Conservation (phyloP, 2,797 vertebrate species). For the Silurus aristotelis region DNA sequence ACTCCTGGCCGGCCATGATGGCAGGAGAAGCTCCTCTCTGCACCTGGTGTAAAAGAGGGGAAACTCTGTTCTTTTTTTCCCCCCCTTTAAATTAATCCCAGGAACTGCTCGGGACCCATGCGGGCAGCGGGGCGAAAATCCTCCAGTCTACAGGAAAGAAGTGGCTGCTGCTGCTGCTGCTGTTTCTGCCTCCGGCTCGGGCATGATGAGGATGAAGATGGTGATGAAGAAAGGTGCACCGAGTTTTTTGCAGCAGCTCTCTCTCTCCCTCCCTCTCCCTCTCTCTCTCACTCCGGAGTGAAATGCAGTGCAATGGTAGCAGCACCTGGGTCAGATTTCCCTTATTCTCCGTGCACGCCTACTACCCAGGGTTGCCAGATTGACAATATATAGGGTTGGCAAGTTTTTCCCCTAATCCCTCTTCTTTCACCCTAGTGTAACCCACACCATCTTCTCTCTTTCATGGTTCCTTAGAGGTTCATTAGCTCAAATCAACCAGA, state of each 20-base stretch:
- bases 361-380: constrained; percentile 30
- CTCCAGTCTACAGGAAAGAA: neutral
- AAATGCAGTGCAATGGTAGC: constrained; percentile 18
- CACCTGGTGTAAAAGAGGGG: constrained; percentile 32
- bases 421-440: neutral
- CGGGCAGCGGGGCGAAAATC: neutral
- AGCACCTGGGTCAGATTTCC: constrained; percentile 37
- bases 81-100: constrained; percentile 10
- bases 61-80: neutral
- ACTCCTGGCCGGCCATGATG: constrained; percentile 87
- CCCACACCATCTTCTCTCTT: neutral
- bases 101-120: constrained; percentile 12
- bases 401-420: neutral
- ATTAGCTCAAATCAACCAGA: neutral
- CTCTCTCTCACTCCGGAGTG: neutral
- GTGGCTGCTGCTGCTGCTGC: neutral
- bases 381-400: neutral
- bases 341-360: constrained; percentile 12
- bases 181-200: neutral
- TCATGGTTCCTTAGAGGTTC: neutral
- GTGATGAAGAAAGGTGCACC: constrained; percentile 2
- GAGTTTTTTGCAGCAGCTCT: constrained; percentile 10
- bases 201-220: constrained; percentile 12
- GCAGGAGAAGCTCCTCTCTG: constrained; percentile 26
- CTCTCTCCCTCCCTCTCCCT: neutral